Evolutionary conservation across 2,888 invertebrate genomes (phyloP), one percentile per base, ranked within the genome.

Genomic region (Tuberolachnus salignus): DNA sequence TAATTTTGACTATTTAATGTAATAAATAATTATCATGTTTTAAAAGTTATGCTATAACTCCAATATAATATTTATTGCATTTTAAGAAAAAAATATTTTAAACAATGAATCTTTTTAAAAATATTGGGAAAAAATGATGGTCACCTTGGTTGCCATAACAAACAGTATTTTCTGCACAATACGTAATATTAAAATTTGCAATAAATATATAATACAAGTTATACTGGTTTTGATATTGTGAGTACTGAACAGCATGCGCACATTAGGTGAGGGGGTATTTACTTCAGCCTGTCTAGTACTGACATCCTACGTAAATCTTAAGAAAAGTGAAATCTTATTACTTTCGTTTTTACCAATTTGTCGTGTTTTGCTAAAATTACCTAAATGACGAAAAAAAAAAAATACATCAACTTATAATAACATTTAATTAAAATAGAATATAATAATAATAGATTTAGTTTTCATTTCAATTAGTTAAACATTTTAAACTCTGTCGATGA

Each of bases 271-370:
- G 75, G 46, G 67, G 46, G 66, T 49, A 49, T 78, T 61, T 78
- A 67, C 51, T 59, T 57, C 34, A 59, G 44, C 16, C 13, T 34
- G 16, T 49, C 49, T 67, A 78, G 67, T 34, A 34, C 34, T 34
- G 34, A 34, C 34, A 4, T 78, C 34, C 75, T 78, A 21, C 9
- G 57, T 59, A 67, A 75, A 67, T 67, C 46, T 67, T 59, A 49
- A 78, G 42, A 59, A 78, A 78, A 78, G 75, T 78, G 75, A 78
- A 78, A 78, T 66, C 75, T 63, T 42, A 72, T 63, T 21, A 53
- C 73, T 73, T 73, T 73, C 73, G 21, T 53, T 72, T 73, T 16
- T 63, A 63, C 13, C 11, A 14, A 49, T 66, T 64, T 14, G 44
- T 44, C 2, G 21, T 44, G 9, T 64, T 21, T 19, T 63, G n/a